Evolutionary conservation across 2,113 vertebrate genomes (phyloP), one percentile per base, ranked within the genome.

Genomic region (Scortum barcoo): DNA sequence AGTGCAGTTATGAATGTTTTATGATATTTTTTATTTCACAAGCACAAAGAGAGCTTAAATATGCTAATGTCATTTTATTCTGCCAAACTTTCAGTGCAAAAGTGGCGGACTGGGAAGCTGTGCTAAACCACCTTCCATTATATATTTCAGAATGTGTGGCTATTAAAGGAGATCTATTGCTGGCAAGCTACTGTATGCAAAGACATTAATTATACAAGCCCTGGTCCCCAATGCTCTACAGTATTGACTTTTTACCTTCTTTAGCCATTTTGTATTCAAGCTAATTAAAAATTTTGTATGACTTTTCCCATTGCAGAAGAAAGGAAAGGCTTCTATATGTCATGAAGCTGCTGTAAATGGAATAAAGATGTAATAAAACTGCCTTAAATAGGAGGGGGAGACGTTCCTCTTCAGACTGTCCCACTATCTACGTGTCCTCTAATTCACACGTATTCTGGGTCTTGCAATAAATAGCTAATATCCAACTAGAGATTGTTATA

Each of bases 81-180:
- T 7, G 50, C 30, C 36, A 74, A 83, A 78, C 33, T 44, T 84
- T 83, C 11, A 65, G 2, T 6, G 40, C 33, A 30, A 67, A 33
- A 78, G 38, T 28, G 54, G 44, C 33, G 53, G 46, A 42, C 56
- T 66, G 30, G 16, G 56, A 78, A n/a, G 30, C 67, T 69, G 42
- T 54, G 65, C 63, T 60, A 12, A 60, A 70, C 51, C 67, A 67
- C 57, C 36, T 80, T 72, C 53, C 44, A 78, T 84, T 77, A 79
- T 80, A 66, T 72, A 83, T 78, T 69, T 75, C 76, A 83, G 61
- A 65, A 80, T 76, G 69, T 69, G 42, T 6, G 24, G 61, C 79
- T 80, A 68, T 81, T 86, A 88, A 79, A 80, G 71, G 20, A 83
- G 70, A 88, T 84, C 67, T 85, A 83, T 78, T 80, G 83, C 88